Percentiles rank a stretch among this genome's conserved stretches.
Evolutionary conservation across 2,113 vertebrate species (phyloP).

Genomic region (Petaurus breviceps): DNA sequence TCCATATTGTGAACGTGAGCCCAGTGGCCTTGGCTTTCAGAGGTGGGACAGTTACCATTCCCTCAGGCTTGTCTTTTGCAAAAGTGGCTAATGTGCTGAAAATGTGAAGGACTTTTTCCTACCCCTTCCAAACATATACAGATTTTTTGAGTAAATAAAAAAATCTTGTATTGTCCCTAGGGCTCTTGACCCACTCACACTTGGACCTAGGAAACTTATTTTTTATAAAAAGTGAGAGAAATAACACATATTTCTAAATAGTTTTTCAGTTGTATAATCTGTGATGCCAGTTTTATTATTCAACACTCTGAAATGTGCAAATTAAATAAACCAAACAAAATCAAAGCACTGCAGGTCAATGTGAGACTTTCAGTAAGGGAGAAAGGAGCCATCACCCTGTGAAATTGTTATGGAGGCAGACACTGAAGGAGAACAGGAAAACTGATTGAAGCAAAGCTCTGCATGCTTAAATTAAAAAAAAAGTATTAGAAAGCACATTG

Average conservation of each 20-base stretch:
- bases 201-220: conserved; percentile 47
- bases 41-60: not conserved
- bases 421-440: not conserved
- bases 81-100: not conserved
- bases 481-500: not conserved
- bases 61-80: not conserved
- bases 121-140: not conserved
- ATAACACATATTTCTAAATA: conserved; percentile 62
- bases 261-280: conserved; percentile 48
- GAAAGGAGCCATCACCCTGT: conserved; percentile 38
- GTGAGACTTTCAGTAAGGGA: not conserved
- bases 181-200: conserved; percentile 48
- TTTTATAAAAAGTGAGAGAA: conserved; percentile 73
- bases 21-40: not conserved
- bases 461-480: not conserved
- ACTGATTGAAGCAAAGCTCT: not conserved
- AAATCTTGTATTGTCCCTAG: conserved; percentile 9
- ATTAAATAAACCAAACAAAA: conserved; percentile 70
- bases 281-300: conserved; percentile 74
- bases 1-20: not conserved
- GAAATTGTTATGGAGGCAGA: conserved; percentile 5
- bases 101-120: not conserved
- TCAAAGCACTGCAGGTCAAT: conserved; percentile 14
- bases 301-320: conserved; percentile 73
- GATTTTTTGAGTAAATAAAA: conserved; percentile 27